Evolutionary conservation across 2,888 invertebrate species (phyloP).

Genomic region (Syrista parreyssii): DNA sequence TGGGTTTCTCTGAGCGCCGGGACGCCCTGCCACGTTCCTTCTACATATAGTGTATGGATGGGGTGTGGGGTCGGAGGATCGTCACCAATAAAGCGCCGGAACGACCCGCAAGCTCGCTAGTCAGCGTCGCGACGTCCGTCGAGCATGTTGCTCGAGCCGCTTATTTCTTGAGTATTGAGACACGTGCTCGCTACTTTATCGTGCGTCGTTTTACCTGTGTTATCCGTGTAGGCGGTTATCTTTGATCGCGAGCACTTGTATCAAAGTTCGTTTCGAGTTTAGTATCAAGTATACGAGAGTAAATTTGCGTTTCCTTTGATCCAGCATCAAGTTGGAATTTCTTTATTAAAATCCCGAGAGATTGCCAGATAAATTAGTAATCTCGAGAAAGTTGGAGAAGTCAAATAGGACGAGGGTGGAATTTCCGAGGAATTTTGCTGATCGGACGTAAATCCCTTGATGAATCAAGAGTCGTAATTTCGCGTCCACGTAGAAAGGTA

Average conservation of each 20-base stretch:
- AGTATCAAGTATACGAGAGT: background rate
- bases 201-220: background rate
- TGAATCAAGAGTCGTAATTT: background rate
- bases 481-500: background rate
- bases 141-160: constrained; percentile 24
- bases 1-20: background rate
- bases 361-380: background rate
- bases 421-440: background rate
- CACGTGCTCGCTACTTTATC: constrained; percentile 31
- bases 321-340: background rate
- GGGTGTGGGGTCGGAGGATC: constrained; percentile 11
- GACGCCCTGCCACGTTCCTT: background rate
- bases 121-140: constrained; percentile 39
- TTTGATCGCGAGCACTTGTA: background rate
- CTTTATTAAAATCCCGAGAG: background rate
- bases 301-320: background rate
- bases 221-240: background rate
- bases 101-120: constrained; percentile 30
- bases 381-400: background rate
- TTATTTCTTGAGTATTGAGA: constrained; percentile 5
- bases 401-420: background rate
- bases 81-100: constrained; percentile 35
- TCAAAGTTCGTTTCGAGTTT: background rate
- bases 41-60: background rate
- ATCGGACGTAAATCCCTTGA: background rate